Evolutionary conservation across 2,888 invertebrate species (phyloP).

Genomic region (Quadriops clusia): DNA sequence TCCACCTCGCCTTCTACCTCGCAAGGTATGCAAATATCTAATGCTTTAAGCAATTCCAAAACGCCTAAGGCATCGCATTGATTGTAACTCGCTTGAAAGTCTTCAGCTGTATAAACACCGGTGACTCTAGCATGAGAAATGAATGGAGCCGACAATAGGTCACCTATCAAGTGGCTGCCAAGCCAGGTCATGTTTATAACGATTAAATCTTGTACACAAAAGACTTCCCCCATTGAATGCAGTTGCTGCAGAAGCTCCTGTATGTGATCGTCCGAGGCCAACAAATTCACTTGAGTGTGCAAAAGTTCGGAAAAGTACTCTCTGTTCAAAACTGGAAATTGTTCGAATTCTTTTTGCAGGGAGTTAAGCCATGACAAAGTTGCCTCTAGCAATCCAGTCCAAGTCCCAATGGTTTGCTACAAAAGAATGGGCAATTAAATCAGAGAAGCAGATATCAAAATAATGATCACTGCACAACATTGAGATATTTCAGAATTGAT

Average conservation of each 20-base stretch:
- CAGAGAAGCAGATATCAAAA: too few relatives aligned
- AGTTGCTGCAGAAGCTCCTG: constrained; percentile 50
- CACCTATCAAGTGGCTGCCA: constrained; percentile 53
- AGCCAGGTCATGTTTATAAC: constrained; percentile 57
- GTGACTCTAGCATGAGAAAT: constrained; percentile 43
- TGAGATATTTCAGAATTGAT: too few relatives aligned
- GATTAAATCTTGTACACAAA: constrained; percentile 44
- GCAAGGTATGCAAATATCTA: constrained; percentile 58
- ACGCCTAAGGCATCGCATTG: constrained; percentile 58
- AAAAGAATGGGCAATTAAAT: too few relatives aligned
- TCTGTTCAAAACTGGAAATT: constrained; percentile 51
- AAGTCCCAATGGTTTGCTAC: constrained; percentile 34
- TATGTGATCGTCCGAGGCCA: constrained; percentile 52
- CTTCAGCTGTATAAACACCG: constrained; percentile 60
- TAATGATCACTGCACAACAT: too few relatives aligned
- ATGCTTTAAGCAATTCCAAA: constrained; percentile 54
- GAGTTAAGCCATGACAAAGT: constrained; percentile 40
- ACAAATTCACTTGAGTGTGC: constrained; percentile 47
- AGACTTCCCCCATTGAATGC: constrained; percentile 51
- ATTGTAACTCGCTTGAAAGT: constrained; percentile 59
- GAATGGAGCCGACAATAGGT: constrained; percentile 48
- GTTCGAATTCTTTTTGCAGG: constrained; percentile 41
- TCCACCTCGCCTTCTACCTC: constrained; percentile 59
- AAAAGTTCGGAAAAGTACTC: constrained; percentile 45
- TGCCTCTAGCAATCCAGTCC: constrained; percentile 48